Base-by-base conservation (phyloP, 2,888 invertebrate genomes). In the Caenorhabditis uteleia region DNA sequence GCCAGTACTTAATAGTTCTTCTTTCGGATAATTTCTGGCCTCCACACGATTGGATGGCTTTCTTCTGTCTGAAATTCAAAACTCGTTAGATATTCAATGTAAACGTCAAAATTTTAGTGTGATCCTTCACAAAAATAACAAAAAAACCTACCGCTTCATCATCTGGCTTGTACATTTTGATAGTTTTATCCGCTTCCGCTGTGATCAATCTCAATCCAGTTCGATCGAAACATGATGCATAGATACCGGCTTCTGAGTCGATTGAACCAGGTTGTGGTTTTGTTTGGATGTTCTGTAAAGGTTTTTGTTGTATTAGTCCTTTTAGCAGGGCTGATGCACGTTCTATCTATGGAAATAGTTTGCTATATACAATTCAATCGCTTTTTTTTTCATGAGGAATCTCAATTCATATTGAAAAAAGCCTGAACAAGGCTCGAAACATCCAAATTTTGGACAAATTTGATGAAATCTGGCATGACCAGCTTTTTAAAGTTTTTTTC, bases 201-300 rank as follows among this genome's bases (percentile, higher is more conserved):
- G 97, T 95, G 74, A 99, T 91, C 66, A 98, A 88, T 20, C 97
- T 88, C 0, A 91, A 90, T 23, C 95, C 79, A 18, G 77, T 75
- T 45, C 76, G 74, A 40, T 98, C 98, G 85, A 91, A 99, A 0
- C 89, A 90, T 88, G 95, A 90, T 49, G 95, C 90, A 86, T 95
- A 98, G 69, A 99, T 91, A 38, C 98, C 98, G 18, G 95, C 92
- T 85, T 99, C 98, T 16, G 94, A 95, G 85, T 98, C 98, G 90
- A 99, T 97, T 0, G 97, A 97, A 14, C 98, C 98, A 0, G 97
- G 95, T 84, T 99, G 98, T 0, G 73, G 65, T 46, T 73, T 73
- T 6, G 70, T 55, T 47, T 70, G 68, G 1, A 65, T 47, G 20
- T 60, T 66, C 55, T 71, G 26, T n/a, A n/a, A n/a, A n/a, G n/a